Conservation (phyloP, 1,140 invertebrate species). For the Calephelis virginiensis region DNA sequence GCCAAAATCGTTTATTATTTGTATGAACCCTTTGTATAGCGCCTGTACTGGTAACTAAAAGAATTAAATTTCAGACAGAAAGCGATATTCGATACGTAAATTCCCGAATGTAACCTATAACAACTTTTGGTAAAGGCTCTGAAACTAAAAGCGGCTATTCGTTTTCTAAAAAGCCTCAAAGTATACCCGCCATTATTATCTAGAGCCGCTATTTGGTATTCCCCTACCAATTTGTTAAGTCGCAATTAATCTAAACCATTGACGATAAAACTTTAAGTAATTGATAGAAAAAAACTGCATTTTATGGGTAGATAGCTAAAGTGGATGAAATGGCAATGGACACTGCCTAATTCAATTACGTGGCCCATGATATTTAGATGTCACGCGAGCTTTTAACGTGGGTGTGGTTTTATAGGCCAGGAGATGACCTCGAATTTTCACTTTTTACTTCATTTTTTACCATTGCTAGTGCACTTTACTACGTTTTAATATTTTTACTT, state of each 20-base stretch:
- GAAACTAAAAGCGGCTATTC: too few species aligned
- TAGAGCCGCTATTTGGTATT: conserved; percentile 4
- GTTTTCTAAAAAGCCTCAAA: too few species aligned
- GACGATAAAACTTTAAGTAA: conserved; percentile 33
- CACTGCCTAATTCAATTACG: conserved; percentile 51
- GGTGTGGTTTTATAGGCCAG: conserved; percentile 12
- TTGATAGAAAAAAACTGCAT: conserved; percentile 33
- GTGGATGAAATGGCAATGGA: conserved; percentile 38
- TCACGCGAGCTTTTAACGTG: conserved; percentile 41
- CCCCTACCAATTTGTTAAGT: conserved; percentile 29
- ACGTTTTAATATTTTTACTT: not conserved
- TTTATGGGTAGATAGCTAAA: conserved; percentile 39
- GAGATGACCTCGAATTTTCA: not conserved
- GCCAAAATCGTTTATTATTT: too few species aligned
- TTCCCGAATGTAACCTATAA: too few species aligned
- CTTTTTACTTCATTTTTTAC: too few species aligned
- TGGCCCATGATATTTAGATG: conserved; percentile 21
- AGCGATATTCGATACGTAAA: too few species aligned
- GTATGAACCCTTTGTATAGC: too few species aligned
- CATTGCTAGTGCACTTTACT: not conserved
- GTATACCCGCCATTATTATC: not conserved
- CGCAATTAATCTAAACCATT: conserved; percentile 32
- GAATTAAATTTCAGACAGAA: too few species aligned
- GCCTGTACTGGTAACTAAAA: too few species aligned
- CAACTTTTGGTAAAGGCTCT: too few species aligned